Base-by-base conservation (phyloP, 2,797 vertebrate species). In the Microchirus variegatus region DNA sequence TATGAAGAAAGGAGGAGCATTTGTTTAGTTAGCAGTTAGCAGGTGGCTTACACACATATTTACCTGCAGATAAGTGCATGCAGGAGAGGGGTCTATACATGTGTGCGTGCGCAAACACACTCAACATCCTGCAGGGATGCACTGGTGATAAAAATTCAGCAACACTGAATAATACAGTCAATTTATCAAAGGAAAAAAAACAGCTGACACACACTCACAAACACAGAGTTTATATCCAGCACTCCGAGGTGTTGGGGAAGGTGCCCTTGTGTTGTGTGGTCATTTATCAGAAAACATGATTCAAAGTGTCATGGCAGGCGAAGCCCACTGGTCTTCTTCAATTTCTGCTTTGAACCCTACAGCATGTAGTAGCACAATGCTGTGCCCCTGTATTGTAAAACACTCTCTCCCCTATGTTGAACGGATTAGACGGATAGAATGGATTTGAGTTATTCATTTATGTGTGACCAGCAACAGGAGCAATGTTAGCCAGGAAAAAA, bases 111-210 rank as follows among this genome's bases (percentile, higher is more conserved):
- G 47, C 15, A 10, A 15, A 57, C 17, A 22, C 44, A 46, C 61
- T 80, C 67, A 65, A 65, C 50, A 64, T 49, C 62, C 73, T 62
- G 76, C 64, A 82, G 73, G 75, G 72, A 81, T 82, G 71, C 78
- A 81, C 75, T 81, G 73, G 64, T 84, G 84, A 89, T 88, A 75
- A 76, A 22, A 87, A 88, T 81, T 89, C 85, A 88, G 86, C 78
- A 87, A 56, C 70, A 59, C 40, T 73, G 67, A 81, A 88, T 80
- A 87, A 81, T 63, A 76, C 75, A 74, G 68, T 70, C 73, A 81
- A 89, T 90, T 87, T 77, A 84, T 89, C 89, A 87, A 67, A 69
- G 68, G 57, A 66, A 66, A 81, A 70, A 80, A 80, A 64, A 65
- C 63, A 37, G 60, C 70, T 74, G 75, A 84, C 81, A 62, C 49